phyloP scores from a whole-genome alignment of 2,888 invertebrate genomes.

The Trissonchulus latispiculum region DNA sequence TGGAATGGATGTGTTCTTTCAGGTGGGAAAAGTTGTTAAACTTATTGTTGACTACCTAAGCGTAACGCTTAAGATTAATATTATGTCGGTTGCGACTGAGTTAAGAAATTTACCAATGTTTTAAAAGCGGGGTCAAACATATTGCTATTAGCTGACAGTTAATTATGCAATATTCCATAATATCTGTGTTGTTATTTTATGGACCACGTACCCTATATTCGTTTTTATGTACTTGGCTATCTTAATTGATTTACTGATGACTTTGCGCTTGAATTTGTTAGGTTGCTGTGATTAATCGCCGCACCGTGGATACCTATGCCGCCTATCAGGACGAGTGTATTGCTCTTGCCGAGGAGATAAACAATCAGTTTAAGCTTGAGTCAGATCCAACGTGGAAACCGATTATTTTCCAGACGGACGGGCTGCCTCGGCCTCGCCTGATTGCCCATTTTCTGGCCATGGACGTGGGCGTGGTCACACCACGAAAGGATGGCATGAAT shows the following conservation, averaged over 20 bases:
- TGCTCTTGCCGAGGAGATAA: conserved; percentile 36
- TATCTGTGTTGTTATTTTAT: no score
- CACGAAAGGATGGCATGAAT: conserved; percentile 42
- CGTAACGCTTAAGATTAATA: no score
- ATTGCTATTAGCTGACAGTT: no score
- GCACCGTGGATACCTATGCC: conserved; percentile 41
- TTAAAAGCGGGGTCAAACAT: no score
- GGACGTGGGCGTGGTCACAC: conserved; percentile 43
- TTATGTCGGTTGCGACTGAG: no score
- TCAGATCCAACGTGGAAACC: conserved; percentile 37
- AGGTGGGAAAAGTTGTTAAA: conserved; percentile 27
- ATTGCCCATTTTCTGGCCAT: conserved; percentile 43
- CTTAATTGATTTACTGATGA: no score
- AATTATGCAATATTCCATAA: no score
- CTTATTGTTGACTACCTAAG: no score
- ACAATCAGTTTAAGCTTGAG: conserved; percentile 29
- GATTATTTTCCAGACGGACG: conserved; percentile 41
- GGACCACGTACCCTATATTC: no score
- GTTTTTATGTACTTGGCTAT: no score
- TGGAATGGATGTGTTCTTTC: conserved; percentile 41
- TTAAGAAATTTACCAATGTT: no score
- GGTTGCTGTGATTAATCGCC: conserved; percentile 42
- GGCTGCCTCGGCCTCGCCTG: conserved; percentile 31
- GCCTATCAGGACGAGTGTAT: conserved; percentile 42
- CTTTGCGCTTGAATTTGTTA: no score